phyloP scores from a whole-genome alignment of 2,113 vertebrate species.

The Dromiciops gliroides region DNA sequence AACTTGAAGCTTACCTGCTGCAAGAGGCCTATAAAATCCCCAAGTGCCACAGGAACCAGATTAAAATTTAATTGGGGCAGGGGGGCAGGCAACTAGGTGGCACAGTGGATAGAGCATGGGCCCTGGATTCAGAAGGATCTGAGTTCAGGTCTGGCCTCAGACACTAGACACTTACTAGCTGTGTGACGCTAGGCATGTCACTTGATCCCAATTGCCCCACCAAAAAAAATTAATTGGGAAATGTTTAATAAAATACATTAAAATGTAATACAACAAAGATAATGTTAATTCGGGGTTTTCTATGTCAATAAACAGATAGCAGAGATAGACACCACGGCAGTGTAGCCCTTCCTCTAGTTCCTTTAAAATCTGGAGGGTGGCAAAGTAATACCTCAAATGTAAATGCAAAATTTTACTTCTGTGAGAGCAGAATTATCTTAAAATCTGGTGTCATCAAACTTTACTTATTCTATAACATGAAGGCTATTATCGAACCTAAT shows the following conservation, averaged over 20 bases:
- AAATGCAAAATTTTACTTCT: conserved; percentile 21
- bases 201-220: too few species aligned
- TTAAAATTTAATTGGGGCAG: not conserved
- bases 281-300: not conserved
- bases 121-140: too few species aligned
- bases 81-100: too few species aligned
- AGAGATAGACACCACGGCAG: not conserved
- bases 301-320: not conserved
- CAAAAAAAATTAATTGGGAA: not conserved
- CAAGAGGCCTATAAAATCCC: not conserved
- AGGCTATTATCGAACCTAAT: not conserved
- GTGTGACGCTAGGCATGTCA: too few species aligned
- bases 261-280: not conserved
- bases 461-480: not conserved
- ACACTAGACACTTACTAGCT: too few species aligned
- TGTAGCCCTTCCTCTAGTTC: not conserved
- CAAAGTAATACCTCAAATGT: not conserved
- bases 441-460: conserved; percentile 1
- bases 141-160: too few species aligned
- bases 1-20: not conserved
- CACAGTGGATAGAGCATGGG: too few species aligned
- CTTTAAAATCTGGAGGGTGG: not conserved
- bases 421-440: conserved; percentile 21
- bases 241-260: not conserved
- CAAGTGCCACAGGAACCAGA: not conserved